Conservation (phyloP, 1,140 invertebrate species). For the Aethina tumida region DNA sequence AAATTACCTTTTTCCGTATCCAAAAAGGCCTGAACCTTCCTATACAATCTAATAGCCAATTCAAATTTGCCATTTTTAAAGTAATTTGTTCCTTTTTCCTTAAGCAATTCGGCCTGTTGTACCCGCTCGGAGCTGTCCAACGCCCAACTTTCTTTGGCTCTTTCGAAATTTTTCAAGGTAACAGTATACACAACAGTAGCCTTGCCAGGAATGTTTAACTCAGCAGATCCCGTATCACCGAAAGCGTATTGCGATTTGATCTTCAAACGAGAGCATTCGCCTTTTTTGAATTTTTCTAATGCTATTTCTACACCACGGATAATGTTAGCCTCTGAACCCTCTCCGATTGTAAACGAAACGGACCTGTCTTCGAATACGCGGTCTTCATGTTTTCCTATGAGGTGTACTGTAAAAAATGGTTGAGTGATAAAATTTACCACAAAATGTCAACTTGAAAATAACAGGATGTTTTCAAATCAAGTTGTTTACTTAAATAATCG, state of each 20-base stretch:
- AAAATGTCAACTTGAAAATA: too few relatives aligned
- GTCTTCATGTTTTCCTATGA: conserved; percentile 61
- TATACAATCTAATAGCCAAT: conserved; percentile 84
- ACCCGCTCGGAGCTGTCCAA: conserved; percentile 70
- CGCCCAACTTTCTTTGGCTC: conserved; percentile 69
- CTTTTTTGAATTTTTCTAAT: conserved; percentile 70
- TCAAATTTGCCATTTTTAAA: conserved; percentile 73
- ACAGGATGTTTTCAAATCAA: too few relatives aligned
- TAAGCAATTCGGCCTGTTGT: conserved; percentile 69
- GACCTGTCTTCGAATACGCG: conserved; percentile 67
- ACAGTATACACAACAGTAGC: conserved; percentile 73
- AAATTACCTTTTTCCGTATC: conserved; percentile 28
- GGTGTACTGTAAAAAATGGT: conserved; percentile 57
- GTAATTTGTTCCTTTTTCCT: conserved; percentile 86
- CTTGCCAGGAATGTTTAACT: conserved; percentile 70
- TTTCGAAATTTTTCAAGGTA: conserved; percentile 74
- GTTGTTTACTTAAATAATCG: too few relatives aligned
- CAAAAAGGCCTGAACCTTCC: conserved; percentile 47
- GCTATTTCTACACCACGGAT: conserved; percentile 79
- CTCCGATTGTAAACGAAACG: conserved; percentile 76
- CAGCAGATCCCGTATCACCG: conserved; percentile 56
- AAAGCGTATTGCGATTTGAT: conserved; percentile 78
- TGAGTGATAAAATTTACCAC: too few relatives aligned
- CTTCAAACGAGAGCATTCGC: conserved; percentile 67
- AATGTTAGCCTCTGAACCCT: conserved; percentile 65